Evolutionary conservation across 2,113 vertebrate species (phyloP).

Genomic region (Arizona elegans): DNA sequence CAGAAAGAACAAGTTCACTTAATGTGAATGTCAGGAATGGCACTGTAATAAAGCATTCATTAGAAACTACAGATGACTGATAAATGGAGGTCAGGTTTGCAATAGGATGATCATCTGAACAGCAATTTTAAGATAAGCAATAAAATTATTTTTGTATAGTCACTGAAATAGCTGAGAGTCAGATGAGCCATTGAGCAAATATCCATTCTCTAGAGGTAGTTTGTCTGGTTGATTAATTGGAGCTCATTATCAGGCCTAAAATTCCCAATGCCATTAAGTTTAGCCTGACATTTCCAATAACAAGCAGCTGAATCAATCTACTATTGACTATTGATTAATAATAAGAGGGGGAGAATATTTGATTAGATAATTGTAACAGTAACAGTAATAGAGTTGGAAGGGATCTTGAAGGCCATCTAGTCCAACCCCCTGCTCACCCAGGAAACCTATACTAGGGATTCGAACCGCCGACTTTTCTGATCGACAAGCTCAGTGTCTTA

Average conservation of each 20-base stretch:
- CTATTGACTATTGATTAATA: constrained; percentile 9
- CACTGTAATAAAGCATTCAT: background rate
- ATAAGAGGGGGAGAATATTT: background rate
- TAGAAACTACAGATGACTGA: constrained; percentile 11
- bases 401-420: too few relatives aligned
- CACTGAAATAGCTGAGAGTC: constrained; percentile 23
- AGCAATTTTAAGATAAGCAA: constrained; percentile 26
- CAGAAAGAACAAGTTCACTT: background rate
- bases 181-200: constrained; percentile 11
- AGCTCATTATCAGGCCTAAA: constrained; percentile 44
- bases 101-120: background rate
- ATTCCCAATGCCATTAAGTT: constrained; percentile 19
- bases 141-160: constrained; percentile 15
- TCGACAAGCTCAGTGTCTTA: too few relatives aligned
- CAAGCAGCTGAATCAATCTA: constrained; percentile 31
- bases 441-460: too few relatives aligned
- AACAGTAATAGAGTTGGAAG: too few relatives aligned
- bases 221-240: constrained; percentile 44
- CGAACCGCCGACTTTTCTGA: too few relatives aligned
- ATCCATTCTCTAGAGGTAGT: constrained; percentile 18
- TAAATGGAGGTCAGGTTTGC: constrained; percentile 15
- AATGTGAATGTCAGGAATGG: background rate
- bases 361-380: constrained; percentile 8
- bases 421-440: too few relatives aligned
- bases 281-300: background rate